Evolutionary conservation across 1,140 invertebrate genomes (phyloP).

Genomic region (Tetragonula clypearis): DNA sequence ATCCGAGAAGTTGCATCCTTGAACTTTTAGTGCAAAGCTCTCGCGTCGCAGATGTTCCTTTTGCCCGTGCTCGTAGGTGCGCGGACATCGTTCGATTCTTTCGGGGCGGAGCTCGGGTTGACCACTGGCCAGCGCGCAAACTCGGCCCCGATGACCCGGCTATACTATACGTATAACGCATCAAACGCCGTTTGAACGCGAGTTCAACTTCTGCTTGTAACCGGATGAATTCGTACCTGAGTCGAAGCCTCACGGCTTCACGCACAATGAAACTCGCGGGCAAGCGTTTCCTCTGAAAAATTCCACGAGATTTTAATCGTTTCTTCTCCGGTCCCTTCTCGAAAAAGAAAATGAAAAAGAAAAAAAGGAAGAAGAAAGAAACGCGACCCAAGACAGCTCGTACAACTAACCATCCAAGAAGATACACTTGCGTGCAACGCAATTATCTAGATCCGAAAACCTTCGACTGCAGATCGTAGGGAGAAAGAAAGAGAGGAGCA

Average conservation of each 20-base stretch:
- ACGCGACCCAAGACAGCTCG: neutral
- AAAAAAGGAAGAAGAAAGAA: neutral
- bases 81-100: conserved; percentile 70
- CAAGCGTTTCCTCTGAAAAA: neutral
- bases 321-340: neutral
- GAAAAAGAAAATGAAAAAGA: too few relatives aligned
- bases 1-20: too few relatives aligned
- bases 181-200: neutral
- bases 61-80: conserved; percentile 38
- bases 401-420: neutral
- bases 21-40: too few relatives aligned
- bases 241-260: too few relatives aligned
- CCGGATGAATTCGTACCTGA: conserved; percentile 55
- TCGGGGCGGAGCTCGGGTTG: conserved; percentile 77
- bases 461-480: neutral
- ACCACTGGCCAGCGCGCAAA: conserved; percentile 78
- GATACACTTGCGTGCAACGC: neutral
- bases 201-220: neutral
- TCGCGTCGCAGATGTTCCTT: neutral
- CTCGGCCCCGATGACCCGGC: conserved; percentile 58
- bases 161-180: neutral
- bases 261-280: neutral
- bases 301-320: conserved; percentile 53
- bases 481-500: neutral
- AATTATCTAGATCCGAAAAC: neutral